Percentiles rank a stretch among this genome's conserved stretches.
These are phyloP conservation scores for Smutsia temminckii DNA, from an alignment of 2,797 vertebrate genomes.

Conservation along the genomic window DNA sequence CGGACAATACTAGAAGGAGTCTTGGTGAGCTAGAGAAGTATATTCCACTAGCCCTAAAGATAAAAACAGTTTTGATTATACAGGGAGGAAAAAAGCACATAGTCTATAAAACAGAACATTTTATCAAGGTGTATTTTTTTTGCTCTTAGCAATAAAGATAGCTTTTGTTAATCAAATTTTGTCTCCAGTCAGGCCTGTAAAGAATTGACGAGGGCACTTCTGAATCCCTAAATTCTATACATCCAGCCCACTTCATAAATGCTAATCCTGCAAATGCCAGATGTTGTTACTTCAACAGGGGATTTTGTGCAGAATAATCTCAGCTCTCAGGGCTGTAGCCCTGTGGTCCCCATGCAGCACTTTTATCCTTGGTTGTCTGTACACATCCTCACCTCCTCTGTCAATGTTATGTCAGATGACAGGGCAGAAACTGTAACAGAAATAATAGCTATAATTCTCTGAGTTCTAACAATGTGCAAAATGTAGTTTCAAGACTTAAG, in stretches of 20 bases:
- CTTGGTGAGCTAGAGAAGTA: neutral
- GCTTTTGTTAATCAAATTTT: conserved; percentile 16
- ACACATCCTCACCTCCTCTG: neutral
- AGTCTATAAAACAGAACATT: neutral
- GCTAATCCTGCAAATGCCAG: neutral
- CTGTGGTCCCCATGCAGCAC: neutral
- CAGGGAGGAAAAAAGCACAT: neutral
- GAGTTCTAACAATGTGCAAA: neutral
- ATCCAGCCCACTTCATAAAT: neutral
- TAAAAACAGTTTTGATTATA: neutral
- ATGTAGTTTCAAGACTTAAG: neutral
- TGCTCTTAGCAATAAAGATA: neutral
- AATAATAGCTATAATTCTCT: neutral
- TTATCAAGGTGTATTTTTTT: neutral
- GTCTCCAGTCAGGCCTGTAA: neutral
- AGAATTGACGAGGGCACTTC: neutral
- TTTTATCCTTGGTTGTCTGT: neutral
- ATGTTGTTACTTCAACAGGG: neutral
- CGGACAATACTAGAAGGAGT: neutral
- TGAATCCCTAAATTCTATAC: neutral
- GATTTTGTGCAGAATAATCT: neutral
- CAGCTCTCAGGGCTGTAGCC: neutral
- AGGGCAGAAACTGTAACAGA: neutral
- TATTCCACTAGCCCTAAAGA: neutral
- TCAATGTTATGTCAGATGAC: neutral